Evolutionary conservation across 1,140 invertebrate species (phyloP).

Genomic region (Sitophilus oryzae): DNA sequence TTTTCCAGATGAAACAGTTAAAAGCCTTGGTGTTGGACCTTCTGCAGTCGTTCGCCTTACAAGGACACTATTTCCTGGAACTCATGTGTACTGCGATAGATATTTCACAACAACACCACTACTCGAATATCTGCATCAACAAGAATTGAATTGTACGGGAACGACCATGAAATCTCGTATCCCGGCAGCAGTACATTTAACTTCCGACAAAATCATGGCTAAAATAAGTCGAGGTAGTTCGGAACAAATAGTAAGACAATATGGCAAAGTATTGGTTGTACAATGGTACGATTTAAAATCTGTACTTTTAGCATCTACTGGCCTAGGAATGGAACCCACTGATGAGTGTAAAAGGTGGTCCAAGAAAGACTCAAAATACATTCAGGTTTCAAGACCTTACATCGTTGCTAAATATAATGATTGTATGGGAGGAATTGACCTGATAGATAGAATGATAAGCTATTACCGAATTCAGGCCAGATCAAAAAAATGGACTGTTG

Average conservation of each 20-base stretch:
- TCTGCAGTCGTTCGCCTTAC: conserved; percentile 17
- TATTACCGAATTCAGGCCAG: conserved; percentile 25
- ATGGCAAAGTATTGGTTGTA: conserved; percentile 22
- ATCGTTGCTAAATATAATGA: conserved; percentile 42
- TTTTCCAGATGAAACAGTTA: not conserved
- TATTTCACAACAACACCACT: conserved; percentile 22
- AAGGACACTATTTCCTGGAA: conserved; percentile 7
- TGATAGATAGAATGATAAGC: conserved; percentile 47
- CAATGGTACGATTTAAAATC: conserved; percentile 24
- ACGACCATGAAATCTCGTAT: conserved; percentile 14
- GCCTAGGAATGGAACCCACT: conserved; percentile 11
- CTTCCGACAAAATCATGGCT: conserved; percentile 14
- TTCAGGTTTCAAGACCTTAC: conserved; percentile 37
- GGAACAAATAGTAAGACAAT: conserved; percentile 8
- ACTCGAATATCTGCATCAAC: conserved; percentile 15
- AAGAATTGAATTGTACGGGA: conserved; percentile 1
- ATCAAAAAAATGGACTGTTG: conserved; percentile 23
- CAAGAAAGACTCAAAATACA: conserved; percentile 36
- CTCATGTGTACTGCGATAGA: conserved; percentile 17
- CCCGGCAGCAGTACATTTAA: conserved; percentile 12
- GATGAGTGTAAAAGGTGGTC: conserved; percentile 33
- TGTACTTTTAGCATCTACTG: conserved; percentile 21
- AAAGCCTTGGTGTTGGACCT: conserved; percentile 16
- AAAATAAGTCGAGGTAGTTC: conserved; percentile 10
- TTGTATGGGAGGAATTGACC: too few relatives aligned